phyloP scores from a whole-genome alignment of 2,888 invertebrate genomes.

The Synanthedon andrenaeformis region DNA sequence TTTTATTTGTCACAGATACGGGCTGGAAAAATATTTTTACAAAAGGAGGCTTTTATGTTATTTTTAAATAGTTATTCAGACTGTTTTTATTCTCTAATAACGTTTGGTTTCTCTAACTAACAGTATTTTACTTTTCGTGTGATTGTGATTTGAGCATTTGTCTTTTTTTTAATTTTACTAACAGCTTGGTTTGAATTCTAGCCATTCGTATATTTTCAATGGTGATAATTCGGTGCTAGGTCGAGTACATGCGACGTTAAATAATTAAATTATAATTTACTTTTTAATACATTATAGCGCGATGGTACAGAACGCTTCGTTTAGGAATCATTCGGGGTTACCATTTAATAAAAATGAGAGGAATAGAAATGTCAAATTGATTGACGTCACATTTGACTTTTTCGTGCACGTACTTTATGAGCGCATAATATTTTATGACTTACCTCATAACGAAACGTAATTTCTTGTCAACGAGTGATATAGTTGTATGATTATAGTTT shows the following conservation, averaged over 20 bases:
- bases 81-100: slow-evolving; percentile 10
- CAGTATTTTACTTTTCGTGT: slow-evolving; percentile 36
- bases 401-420: slow-evolving; percentile 25
- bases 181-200: slow-evolving; percentile 39
- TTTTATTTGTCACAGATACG: no score
- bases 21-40: neutral
- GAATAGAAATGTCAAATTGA: slow-evolving; percentile 45
- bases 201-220: slow-evolving; percentile 34
- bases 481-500: slow-evolving; percentile 24
- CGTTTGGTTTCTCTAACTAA: slow-evolving; percentile 40
- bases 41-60: neutral
- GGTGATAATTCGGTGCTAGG: slow-evolving; percentile 59
- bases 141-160: slow-evolving; percentile 32
- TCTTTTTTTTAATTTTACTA: slow-evolving; percentile 37
- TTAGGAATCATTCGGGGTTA: slow-evolving; percentile 31
- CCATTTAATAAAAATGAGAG: slow-evolving; percentile 25
- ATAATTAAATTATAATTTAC: slow-evolving; percentile 9
- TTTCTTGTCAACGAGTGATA: slow-evolving; percentile 59
- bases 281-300: slow-evolving; percentile 25
- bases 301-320: slow-evolving; percentile 38
- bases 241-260: slow-evolving; percentile 19
- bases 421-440: slow-evolving; percentile 19
- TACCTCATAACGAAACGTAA: slow-evolving; percentile 37
- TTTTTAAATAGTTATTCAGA: slow-evolving; percentile 16
- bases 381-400: slow-evolving; percentile 47